Evolutionary conservation across 2,113 vertebrate species (phyloP), one percentile per base, ranked within the genome.

Genomic region (Brachyhypopomus occidentalis): DNA sequence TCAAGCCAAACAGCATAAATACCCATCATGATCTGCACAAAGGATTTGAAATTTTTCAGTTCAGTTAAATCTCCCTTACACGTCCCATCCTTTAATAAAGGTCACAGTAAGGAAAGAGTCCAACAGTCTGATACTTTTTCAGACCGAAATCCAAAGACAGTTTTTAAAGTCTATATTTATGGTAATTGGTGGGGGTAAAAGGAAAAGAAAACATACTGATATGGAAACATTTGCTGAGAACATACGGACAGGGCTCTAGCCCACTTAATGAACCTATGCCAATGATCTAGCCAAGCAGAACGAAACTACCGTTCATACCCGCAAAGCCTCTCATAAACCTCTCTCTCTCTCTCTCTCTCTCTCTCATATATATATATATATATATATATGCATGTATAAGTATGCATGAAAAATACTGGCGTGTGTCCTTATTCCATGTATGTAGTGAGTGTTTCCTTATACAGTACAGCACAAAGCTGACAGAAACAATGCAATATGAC

Each of bases 221-320:
- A 45, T 83, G 75, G 77, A 78, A 84, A 72, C 56, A 75, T 79
- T 67, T 75, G 23, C 69, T 34, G 75, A 60, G 60, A 67, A 67
- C 73, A 64, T 58, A 79, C 23, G 41, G 45, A 17, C 27, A 45
- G 23, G 72, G 64, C 72, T 71, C 48, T 25, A 69, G 48, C 55
- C 66, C 64, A 20, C 22, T 63, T 64, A 58, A 17, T 66, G 74
- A 79, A 72, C 55, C 63, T 16, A 34, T 69, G 63, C 79, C 79
- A 82, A 17, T 60, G 60, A 58, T 76, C 72, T 27, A 77, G 58
- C 60, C 48, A 74, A 41, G 60, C 75, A 78, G 52, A 72, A 73
- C 14, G 22, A 64, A 60, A 71, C 64, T 72, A 25, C 70, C 14
- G 45, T 48, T n/a, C 58, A 25, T 60, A 69, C 30, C n/a, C 45